phyloP scores from a whole-genome alignment of 2,888 invertebrate species.

The Drosophila koepferae region DNA sequence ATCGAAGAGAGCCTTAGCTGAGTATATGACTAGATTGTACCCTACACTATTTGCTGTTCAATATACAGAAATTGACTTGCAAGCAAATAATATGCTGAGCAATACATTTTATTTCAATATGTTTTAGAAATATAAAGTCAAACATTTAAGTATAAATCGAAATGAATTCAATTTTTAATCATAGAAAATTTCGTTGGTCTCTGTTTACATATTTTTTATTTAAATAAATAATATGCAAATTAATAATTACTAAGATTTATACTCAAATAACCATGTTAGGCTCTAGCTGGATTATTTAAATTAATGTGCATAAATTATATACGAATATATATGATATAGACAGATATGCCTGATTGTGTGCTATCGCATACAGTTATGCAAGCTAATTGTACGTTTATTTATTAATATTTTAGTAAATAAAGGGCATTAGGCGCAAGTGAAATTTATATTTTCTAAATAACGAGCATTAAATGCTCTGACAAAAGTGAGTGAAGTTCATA shows the following conservation, averaged over 20 bases:
- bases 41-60: background rate
- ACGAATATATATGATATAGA: background rate
- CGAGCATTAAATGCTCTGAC: background rate
- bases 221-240: background rate
- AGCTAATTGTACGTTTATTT: slow-evolving; percentile 5
- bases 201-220: no score
- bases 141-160: no score
- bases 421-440: background rate
- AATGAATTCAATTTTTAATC: no score
- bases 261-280: background rate
- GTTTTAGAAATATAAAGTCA: background rate
- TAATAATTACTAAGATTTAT: background rate
- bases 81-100: background rate
- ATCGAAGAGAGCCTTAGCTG: background rate
- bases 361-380: background rate
- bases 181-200: no score
- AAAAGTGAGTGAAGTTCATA: background rate
- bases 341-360: no score
- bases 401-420: slow-evolving; percentile 1
- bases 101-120: background rate
- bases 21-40: background rate
- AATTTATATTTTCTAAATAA: background rate
- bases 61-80: background rate
- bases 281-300: background rate
- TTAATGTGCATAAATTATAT: background rate